Percentiles rank a stretch among this genome's conserved stretches.
These are phyloP conservation scores for Sarcophaga variegata DNA, from an alignment of 2,888 invertebrate species.

Conservation along the genomic window DNA sequence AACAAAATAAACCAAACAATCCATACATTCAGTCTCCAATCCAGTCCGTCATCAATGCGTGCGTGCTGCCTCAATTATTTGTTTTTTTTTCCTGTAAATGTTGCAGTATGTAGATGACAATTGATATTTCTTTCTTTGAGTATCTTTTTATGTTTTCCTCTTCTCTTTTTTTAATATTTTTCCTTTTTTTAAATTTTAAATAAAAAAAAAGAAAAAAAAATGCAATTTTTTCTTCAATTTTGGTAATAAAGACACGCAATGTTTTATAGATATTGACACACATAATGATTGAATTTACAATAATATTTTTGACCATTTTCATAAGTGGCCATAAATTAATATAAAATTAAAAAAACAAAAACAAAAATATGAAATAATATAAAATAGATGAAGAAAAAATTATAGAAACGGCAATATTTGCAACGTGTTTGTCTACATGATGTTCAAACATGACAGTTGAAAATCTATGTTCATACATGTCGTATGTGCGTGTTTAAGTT, in stretches of 20 bases:
- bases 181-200: neutral
- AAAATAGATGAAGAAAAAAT: constrained; percentile 25
- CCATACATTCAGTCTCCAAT: neutral
- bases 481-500: neutral
- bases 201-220: too few species aligned
- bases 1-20: neutral
- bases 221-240: constrained; percentile 24
- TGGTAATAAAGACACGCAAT: constrained; percentile 66
- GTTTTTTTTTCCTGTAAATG: constrained; percentile 6
- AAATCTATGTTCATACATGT: constrained; percentile 19
- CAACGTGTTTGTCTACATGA: constrained; percentile 67
- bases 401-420: constrained; percentile 35
- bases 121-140: constrained; percentile 41
- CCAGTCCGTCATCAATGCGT: constrained; percentile 17
- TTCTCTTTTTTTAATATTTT: neutral
- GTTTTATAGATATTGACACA: constrained; percentile 64
- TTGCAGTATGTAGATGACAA: constrained; percentile 57
- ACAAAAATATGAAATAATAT: constrained; percentile 12
- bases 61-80: constrained; percentile 64
- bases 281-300: constrained; percentile 56
- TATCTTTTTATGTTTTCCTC: constrained; percentile 17
- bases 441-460: constrained; percentile 66
- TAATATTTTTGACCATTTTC: constrained; percentile 53
- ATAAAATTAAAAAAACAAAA: constrained; percentile 28
- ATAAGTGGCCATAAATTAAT: constrained; percentile 52